These are phyloP conservation scores for Chiridota heheva DNA, from an alignment of 35 echinoderm and acorn worm genomes.

Conservation along the genomic window DNA sequence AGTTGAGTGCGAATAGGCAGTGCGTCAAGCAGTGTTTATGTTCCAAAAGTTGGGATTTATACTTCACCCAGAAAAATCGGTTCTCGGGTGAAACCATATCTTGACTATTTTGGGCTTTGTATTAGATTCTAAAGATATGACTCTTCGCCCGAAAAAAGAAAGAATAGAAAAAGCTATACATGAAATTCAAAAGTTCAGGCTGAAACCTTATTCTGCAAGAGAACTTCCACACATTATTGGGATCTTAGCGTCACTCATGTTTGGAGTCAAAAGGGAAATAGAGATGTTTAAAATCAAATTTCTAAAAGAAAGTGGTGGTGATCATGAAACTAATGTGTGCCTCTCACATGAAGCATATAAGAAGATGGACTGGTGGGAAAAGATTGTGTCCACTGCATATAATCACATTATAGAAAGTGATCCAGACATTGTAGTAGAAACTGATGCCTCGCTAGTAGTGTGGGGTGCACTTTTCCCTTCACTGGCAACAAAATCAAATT, in stretches of 20 bases:
- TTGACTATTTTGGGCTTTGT: slow-evolving; percentile 18
- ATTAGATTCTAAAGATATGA: slow-evolving; percentile 1
- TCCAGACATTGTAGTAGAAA: neutral
- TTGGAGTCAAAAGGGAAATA: neutral
- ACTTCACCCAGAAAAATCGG: slow-evolving; percentile 24
- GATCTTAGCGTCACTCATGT: neutral
- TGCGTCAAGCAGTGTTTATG: neutral
- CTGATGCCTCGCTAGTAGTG: slow-evolving; percentile 17
- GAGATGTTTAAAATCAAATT: neutral
- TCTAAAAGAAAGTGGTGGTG: neutral
- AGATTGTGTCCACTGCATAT: neutral
- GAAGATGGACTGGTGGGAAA: slow-evolving; percentile 5
- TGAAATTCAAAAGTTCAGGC: slow-evolving; percentile 3
- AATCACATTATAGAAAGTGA: neutral
- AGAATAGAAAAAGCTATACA: slow-evolving; percentile 11
- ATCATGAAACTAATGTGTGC: neutral
- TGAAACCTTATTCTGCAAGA: slow-evolving; percentile 2
- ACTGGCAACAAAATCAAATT: too few species aligned
- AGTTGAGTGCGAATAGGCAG: neutral
- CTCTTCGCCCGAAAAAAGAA: neutral
- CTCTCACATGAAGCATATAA: neutral
- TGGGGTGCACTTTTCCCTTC: slow-evolving; percentile 19
- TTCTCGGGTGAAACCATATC: neutral
- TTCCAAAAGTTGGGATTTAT: slow-evolving; percentile 21
- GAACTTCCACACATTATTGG: slow-evolving; percentile 12